Base-by-base conservation (phyloP, 2,888 invertebrate genomes). In the Drosophila helvetica region DNA sequence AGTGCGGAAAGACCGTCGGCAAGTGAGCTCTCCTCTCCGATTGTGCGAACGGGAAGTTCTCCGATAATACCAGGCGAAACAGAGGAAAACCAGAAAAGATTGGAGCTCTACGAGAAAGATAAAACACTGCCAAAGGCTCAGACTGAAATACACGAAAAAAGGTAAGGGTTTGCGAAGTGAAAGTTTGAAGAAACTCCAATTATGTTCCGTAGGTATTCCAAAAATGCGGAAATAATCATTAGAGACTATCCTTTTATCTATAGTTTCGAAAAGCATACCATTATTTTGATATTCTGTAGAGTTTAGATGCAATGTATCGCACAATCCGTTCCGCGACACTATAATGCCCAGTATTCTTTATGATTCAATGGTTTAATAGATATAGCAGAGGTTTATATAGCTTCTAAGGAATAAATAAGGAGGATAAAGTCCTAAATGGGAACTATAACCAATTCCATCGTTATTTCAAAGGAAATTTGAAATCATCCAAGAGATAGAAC, bases 1-100 rank as follows among this genome's bases (percentile, higher is more conserved):
- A 59, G 68, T 69, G 52, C 52, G 12, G 45, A 76, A 86, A 83
- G 78, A 70, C 83, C 83, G 83, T 77, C 83, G 83, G 83, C 88
- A 84, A 88, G 73, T 73, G n/a, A n/a, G 79, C 56, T 52, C 3
- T 42, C n/a, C 43, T 12, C 42, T 43, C 51, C 51, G 42, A 30
- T 48, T 8, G 22, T 70, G 71, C 54, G 19, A 53, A 27, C 22
- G 2, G 6, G 15, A 42, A 50, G n/a, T 46, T 25, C 25, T 30
- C 46, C 19, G 18, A 25, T 1, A 42, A 48, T 10, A 47, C 43
- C 70, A 10, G 47, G 45, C 45, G 18, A 30, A 51, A 22, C 12
- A 25, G n/a, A 52, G 33, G 12, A 50, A 51, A 52, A 9, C 1
- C 10, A 4, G 6, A 46, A 1, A 4, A 25, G 6, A 48, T 3